Evolutionary conservation across 2,888 invertebrate species (phyloP).

Genomic region (Himalopsyche kuldschensis): DNA sequence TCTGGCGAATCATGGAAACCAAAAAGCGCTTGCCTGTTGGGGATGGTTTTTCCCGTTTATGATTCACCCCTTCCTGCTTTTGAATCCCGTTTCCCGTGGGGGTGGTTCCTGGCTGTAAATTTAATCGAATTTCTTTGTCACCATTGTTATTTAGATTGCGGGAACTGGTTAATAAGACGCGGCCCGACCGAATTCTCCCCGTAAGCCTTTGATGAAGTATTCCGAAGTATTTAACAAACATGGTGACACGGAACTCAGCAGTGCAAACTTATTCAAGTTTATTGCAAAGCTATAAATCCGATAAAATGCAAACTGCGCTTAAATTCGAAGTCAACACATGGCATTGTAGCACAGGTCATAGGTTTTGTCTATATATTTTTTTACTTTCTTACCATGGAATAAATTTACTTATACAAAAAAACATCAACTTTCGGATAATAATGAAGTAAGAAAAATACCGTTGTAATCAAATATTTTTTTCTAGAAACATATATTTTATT

Average conservation of each 20-base stretch:
- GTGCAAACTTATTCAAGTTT: too few relatives aligned
- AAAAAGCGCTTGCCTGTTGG: not conserved
- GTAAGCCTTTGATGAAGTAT: slow-evolving; percentile 20
- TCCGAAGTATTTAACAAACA: not conserved
- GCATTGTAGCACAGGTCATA: too few relatives aligned
- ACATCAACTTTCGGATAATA: too few relatives aligned
- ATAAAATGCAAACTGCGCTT: too few relatives aligned
- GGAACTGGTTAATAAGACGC: slow-evolving; percentile 28
- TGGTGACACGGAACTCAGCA: not conserved
- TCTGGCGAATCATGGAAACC: not conserved
- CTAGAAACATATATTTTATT: too few relatives aligned
- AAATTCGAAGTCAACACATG: too few relatives aligned
- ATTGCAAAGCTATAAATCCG: too few relatives aligned
- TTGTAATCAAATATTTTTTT: too few relatives aligned
- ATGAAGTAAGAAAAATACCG: too few relatives aligned
- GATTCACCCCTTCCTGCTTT: slow-evolving; percentile 8
- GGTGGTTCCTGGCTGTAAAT: slow-evolving; percentile 21
- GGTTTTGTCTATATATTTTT: too few relatives aligned
- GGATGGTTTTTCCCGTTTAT: slow-evolving; percentile 4
- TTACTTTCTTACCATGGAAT: too few relatives aligned
- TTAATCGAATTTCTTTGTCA: slow-evolving; percentile 39
- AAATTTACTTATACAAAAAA: too few relatives aligned
- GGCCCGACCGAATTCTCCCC: not conserved
- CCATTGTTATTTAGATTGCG: slow-evolving; percentile 38
- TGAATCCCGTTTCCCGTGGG: not conserved